These are phyloP conservation scores for Priocnemis perturbator DNA, from an alignment of 2,888 invertebrate species.

Conservation along the genomic window DNA sequence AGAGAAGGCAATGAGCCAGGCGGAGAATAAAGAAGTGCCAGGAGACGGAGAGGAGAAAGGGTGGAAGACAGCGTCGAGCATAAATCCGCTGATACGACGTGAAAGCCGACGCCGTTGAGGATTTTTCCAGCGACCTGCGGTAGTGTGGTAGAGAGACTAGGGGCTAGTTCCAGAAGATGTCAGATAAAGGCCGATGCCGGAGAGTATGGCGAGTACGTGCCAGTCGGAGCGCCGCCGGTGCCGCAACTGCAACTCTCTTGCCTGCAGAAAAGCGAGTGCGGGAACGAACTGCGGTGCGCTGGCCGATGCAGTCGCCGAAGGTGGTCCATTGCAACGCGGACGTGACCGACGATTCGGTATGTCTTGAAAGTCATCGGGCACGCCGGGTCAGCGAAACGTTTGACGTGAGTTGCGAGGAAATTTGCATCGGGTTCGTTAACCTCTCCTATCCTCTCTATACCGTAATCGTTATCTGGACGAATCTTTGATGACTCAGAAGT, in stretches of 20 bases:
- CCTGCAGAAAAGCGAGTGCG: slow-evolving; percentile 28
- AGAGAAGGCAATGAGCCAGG: background rate
- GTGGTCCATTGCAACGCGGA: slow-evolving; percentile 8
- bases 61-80: slow-evolving; percentile 45
- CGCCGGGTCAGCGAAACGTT: too few relatives aligned
- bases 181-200: slow-evolving; percentile 50
- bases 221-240: background rate
- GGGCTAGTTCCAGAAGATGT: slow-evolving; percentile 58
- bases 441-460: too few relatives aligned
- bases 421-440: too few relatives aligned
- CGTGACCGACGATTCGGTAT: slow-evolving; percentile 37
- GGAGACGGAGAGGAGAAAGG: background rate
- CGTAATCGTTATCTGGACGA: too few relatives aligned
- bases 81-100: slow-evolving; percentile 68
- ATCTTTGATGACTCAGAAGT: too few relatives aligned
- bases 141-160: slow-evolving; percentile 41
- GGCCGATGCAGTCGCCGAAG: too few relatives aligned
- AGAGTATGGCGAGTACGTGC: slow-evolving; percentile 17
- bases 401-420: too few relatives aligned
- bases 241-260: slow-evolving; percentile 30
- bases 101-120: slow-evolving; percentile 58
- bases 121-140: slow-evolving; percentile 52
- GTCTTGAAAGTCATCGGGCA: too few relatives aligned
- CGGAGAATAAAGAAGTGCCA: slow-evolving; percentile 14
- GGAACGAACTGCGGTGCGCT: slow-evolving; percentile 10